Evolutionary conservation across 2,113 vertebrate species (phyloP), one percentile per base, ranked within the genome.

Genomic region (Petrocephalus zakoni): DNA sequence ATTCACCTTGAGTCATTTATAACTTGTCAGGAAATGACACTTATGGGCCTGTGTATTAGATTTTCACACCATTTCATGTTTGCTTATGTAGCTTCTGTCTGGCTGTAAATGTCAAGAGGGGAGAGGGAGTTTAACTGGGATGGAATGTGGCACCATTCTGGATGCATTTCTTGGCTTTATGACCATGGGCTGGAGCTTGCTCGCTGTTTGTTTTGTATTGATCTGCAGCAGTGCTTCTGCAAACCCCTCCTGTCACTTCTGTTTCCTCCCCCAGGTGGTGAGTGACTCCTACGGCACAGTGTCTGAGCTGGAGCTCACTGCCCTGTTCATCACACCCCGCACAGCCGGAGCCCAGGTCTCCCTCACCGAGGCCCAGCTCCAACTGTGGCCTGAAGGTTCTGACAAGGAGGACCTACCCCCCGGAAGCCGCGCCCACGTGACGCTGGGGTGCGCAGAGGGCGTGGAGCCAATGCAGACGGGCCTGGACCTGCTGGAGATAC

Each of bases 291-390:
- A 97, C 0, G 89, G 94, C 68, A 96, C 93, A 85, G 93, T 93
- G 68, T 96, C 95, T 37, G 96, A 96, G 22, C 91, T 99, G 88
- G 94, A 96, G 6, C 90, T 99, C 89, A 95, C 93, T 0, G 97
- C 97, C 0, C 96, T 99, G 56, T 98, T 99, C 75, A 94, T 98
- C 94, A 99, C 98, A 0, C 97, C 98, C 90, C 97, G 97, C 92
- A 98, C 97, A 0, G 93, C 95, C 0, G 98, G 98, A 0, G 98
- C 97, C 89, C 94, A 94, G 0, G 96, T 99, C 56, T 93, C 94
- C 46, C 94, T 99, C 89, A 96, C 92, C 0, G 95, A 97, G 13
- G 94, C 97, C 90, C 96, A 99, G 94, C 94, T 98, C 75, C 87
- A 58, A 72, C 91, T 99, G 85, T 99, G 98, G 97, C 97, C 98